These are phyloP conservation scores for Penaeus monodon DNA, from an alignment of 2,888 invertebrate species.

Conservation along the genomic window DNA sequence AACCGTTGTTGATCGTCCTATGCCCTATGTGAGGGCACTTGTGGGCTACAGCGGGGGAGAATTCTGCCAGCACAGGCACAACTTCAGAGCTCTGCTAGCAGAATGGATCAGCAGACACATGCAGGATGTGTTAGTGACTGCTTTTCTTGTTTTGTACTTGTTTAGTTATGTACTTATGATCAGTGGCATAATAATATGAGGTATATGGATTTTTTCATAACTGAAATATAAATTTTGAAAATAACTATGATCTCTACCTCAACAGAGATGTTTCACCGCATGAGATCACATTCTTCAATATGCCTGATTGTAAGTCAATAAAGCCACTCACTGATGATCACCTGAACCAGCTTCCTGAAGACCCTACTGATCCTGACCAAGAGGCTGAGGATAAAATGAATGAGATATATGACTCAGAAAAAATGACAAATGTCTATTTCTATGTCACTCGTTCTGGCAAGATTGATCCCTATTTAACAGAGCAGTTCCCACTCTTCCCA, in stretches of 20 bases:
- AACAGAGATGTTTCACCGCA: conserved; percentile 26
- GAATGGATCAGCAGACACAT: conserved; percentile 53
- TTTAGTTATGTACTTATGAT: not conserved
- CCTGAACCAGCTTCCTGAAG: not conserved
- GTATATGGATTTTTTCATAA: not conserved
- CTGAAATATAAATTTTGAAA: not conserved
- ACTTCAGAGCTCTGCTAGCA: conserved; percentile 45
- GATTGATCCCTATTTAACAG: conserved; percentile 41
- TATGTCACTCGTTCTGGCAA: conserved; percentile 41
- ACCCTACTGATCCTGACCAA: not conserved
- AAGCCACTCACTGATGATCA: conserved; percentile 15
- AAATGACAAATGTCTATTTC: conserved; percentile 51
- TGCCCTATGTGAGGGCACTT: conserved; percentile 47
- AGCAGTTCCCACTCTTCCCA: conserved; percentile 59
- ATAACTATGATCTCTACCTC: not conserved
- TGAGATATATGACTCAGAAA: not conserved
- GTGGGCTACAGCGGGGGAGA: conserved; percentile 32
- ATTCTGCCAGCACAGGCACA: conserved; percentile 46
- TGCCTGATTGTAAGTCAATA: conserved; percentile 27
- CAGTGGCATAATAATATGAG: not conserved
- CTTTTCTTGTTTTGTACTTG: not conserved
- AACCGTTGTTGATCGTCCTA: conserved; percentile 15
- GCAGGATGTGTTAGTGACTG: conserved; percentile 31
- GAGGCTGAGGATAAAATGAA: not conserved
- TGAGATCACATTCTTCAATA: conserved; percentile 56